These are phyloP conservation scores for Indri indri DNA, from an alignment of 2,113 vertebrate species.

Conservation along the genomic window DNA sequence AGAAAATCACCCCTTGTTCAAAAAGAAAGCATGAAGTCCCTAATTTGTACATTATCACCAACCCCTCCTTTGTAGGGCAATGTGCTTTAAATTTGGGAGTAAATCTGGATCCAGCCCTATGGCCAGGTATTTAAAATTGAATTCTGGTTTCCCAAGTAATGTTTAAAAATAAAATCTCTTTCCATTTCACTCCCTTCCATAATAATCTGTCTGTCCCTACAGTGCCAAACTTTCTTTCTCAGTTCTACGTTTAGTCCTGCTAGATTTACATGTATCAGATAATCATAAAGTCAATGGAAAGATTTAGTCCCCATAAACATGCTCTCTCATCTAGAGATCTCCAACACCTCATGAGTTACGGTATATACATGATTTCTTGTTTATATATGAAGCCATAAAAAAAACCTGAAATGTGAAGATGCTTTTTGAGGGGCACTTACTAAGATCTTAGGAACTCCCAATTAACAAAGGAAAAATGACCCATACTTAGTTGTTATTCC, in stretches of 20 bases:
- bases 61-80: not conserved
- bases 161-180: not conserved
- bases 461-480: not conserved
- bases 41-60: not conserved
- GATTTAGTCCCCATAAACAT: not conserved
- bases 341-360: not conserved
- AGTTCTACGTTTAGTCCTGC: too few relatives aligned
- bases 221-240: not conserved
- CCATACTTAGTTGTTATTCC: not conserved
- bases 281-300: not conserved
- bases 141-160: not conserved
- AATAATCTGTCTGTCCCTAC: not conserved
- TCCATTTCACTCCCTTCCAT: not conserved
- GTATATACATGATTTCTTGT: not conserved
- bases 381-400: not conserved
- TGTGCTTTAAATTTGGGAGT: not conserved
- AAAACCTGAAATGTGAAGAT: not conserved
- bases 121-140: not conserved
- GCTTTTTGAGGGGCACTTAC: not conserved
- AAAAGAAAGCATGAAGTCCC: not conserved
- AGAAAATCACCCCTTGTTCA: not conserved
- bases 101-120: not conserved
- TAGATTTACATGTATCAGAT: not conserved
- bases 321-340: not conserved
- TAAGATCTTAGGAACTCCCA: not conserved